Percentiles rank a stretch among this genome's conserved stretches.
Conservation (phyloP, 2,113 vertebrate species). For the Etia nguti region DNA sequence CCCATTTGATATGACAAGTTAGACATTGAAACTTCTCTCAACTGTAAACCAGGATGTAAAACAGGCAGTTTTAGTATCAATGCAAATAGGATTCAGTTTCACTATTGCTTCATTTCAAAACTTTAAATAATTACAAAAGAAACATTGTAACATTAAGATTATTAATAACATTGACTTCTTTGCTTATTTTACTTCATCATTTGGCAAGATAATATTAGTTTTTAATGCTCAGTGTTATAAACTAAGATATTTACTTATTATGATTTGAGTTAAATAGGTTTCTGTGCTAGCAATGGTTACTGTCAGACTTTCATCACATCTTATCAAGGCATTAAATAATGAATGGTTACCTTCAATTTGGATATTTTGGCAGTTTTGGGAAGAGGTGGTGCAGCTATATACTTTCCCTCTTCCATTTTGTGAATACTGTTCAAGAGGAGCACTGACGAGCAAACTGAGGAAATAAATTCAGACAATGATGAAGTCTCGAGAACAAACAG, state of each 20-base stretch:
- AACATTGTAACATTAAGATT: neutral
- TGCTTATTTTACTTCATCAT: neutral
- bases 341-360: neutral
- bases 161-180: neutral
- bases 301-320: neutral
- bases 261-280: neutral
- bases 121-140: neutral
- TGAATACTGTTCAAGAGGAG: neutral
- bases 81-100: neutral
- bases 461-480: neutral
- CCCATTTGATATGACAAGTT: neutral
- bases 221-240: rapidly evolving
- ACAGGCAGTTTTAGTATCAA: neutral
- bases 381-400: conserved; percentile 12
- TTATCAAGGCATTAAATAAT: neutral
- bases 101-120: neutral
- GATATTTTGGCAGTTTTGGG: neutral
- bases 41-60: neutral
- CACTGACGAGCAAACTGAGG: neutral
- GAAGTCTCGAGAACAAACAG: neutral
- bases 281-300: neutral
- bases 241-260: neutral
- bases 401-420: neutral
- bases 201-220: neutral
- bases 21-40: neutral